These are phyloP conservation scores for Colaptes auratus DNA, from an alignment of 2,113 vertebrate species.

Conservation along the genomic window DNA sequence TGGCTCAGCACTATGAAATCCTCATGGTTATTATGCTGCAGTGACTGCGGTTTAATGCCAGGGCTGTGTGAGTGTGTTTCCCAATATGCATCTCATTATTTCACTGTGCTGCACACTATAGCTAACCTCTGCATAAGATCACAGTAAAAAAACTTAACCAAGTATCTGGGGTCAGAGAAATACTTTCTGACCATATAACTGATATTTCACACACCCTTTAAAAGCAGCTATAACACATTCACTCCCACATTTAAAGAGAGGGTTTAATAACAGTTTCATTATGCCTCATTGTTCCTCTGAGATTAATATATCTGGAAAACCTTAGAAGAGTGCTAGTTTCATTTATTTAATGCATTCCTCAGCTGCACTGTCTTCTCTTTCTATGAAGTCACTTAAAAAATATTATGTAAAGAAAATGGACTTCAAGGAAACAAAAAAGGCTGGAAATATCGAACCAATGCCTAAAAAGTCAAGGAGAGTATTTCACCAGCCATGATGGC, in stretches of 20 bases:
- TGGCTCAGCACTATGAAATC: neutral
- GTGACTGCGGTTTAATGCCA: neutral
- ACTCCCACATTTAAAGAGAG: neutral
- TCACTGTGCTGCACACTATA: neutral
- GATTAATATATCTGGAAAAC: neutral
- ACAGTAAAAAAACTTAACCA: neutral
- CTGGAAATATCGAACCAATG: neutral
- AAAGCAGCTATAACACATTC: neutral
- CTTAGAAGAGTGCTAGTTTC: neutral
- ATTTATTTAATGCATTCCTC: neutral
- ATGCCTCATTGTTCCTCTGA: neutral
- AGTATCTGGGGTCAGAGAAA: neutral
- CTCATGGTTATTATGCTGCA: neutral
- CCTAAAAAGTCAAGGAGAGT: neutral
- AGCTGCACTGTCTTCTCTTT: neutral
- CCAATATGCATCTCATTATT: neutral
- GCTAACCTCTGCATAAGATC: neutral
- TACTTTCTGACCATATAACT: neutral
- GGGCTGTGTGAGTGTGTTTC: neutral
- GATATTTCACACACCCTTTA: neutral
- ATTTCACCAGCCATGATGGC: neutral
- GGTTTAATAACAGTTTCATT: neutral
- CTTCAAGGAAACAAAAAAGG: neutral
- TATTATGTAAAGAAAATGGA: neutral
- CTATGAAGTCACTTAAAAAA: neutral